phyloP scores from a whole-genome alignment of 2,797 vertebrate genomes.

The Bucorvus abyssinicus region DNA sequence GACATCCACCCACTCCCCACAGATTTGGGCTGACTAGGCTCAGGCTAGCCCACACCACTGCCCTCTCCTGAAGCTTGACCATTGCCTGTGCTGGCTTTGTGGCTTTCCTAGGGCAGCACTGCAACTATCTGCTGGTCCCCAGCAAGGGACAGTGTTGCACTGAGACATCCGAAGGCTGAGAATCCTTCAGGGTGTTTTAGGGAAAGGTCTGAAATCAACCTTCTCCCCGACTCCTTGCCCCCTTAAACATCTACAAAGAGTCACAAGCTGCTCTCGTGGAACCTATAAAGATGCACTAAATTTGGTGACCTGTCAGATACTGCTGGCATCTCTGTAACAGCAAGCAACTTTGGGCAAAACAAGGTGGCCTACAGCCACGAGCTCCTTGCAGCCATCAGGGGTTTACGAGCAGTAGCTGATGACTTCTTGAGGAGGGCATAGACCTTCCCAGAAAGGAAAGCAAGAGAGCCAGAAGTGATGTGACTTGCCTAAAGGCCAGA shows the following conservation, averaged over 20 bases:
- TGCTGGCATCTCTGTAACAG: not conserved
- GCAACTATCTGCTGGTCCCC: not conserved
- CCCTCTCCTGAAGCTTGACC: no score
- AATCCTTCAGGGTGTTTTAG: not conserved
- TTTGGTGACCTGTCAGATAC: not conserved
- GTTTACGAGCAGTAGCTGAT: not conserved
- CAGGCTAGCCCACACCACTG: not conserved
- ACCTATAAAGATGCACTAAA: not conserved
- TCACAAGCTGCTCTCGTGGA: not conserved
- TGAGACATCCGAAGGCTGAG: not conserved
- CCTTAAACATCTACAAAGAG: not conserved
- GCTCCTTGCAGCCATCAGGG: not conserved
- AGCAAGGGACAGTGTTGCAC: not conserved
- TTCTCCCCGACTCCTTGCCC: not conserved
- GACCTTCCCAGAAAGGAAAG: not conserved
- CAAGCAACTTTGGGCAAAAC: not conserved
- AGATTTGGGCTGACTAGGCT: not conserved
- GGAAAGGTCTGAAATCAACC: not conserved
- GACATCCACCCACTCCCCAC: not conserved
- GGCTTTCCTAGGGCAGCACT: not conserved
- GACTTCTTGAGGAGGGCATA: not conserved
- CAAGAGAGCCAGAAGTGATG: not conserved
- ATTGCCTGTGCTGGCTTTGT: not conserved
- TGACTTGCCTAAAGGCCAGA: not conserved
- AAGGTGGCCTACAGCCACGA: not conserved